A percentile compares a stretch with the other conserved stretches of the same genome.
phyloP scores from a whole-genome alignment of 2,797 vertebrate species.

The Parauchenoglanis ngamensis region DNA sequence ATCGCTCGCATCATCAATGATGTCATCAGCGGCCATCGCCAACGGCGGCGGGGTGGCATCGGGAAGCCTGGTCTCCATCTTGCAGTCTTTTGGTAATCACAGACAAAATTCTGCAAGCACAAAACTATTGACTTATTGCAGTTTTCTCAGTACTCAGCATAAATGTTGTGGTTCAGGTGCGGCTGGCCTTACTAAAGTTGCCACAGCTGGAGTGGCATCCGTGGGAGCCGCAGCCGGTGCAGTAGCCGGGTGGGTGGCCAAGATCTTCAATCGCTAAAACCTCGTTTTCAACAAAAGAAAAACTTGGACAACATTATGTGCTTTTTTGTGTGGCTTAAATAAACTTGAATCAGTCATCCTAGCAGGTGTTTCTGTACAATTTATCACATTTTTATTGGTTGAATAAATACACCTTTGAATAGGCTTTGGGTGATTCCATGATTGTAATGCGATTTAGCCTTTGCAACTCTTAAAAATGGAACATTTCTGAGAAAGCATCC shows the following conservation, averaged over 20 bases:
- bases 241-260: not conserved
- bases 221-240: not conserved
- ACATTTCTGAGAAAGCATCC: not conserved
- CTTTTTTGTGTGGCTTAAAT: not conserved
- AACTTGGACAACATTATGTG: not conserved
- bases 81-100: conserved; percentile 49
- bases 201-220: not conserved
- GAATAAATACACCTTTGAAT: not conserved
- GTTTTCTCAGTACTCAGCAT: not conserved
- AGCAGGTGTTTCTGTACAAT: not conserved
- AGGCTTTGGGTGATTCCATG: not conserved
- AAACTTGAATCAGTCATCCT: not conserved
- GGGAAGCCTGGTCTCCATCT: conserved; percentile 21
- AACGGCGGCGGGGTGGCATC: conserved; percentile 50
- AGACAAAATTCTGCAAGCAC: not conserved
- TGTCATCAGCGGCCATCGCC: conserved; percentile 50
- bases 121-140: not conserved
- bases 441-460: not conserved
- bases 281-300: not conserved
- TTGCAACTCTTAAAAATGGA: not conserved
- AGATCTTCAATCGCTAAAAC: not conserved
- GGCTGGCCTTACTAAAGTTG: conserved; percentile 29
- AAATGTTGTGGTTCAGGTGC: conserved; percentile 34
- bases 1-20: conserved; percentile 37
- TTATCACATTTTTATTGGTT: not conserved